These are phyloP conservation scores for Lithophane ornitopus DNA, from an alignment of 2,888 invertebrate species.

Conservation along the genomic window DNA sequence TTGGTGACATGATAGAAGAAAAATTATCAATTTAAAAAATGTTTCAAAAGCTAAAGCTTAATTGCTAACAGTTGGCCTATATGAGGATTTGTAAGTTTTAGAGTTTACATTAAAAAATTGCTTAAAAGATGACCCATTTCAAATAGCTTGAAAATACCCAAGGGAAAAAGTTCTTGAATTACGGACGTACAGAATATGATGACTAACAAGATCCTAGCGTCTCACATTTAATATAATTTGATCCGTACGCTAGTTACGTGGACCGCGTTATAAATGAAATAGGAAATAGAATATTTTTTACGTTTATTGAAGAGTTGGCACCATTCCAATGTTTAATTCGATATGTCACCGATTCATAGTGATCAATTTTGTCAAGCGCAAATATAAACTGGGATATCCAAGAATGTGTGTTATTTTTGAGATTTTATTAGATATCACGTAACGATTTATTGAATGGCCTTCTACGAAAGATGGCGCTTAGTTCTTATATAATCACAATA, in stretches of 20 bases:
- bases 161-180: conserved; percentile 10
- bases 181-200: conserved; percentile 12
- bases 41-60: not conserved
- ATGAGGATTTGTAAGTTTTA: not conserved
- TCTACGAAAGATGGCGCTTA: conserved; percentile 10
- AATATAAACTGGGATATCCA: conserved; percentile 36
- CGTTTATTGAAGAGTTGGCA: conserved; percentile 58
- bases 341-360: conserved; percentile 54
- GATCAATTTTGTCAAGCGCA: conserved; percentile 45
- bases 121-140: not conserved
- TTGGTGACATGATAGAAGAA: not conserved
- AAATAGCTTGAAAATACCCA: not conserved
- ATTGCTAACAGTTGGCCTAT: not conserved
- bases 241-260: conserved; percentile 28
- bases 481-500: conserved; percentile 13
- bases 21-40: not conserved
- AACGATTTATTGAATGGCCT: conserved; percentile 1
- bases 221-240: conserved; percentile 42
- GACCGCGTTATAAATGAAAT: conserved; percentile 35
- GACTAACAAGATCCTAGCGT: conserved; percentile 13
- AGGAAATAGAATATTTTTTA: conserved; percentile 34
- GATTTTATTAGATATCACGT: conserved; percentile 23
- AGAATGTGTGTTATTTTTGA: conserved; percentile 46
- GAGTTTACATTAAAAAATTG: not conserved
- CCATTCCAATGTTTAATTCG: conserved; percentile 55